Evolutionary conservation across 2,113 vertebrate genomes (phyloP).

Genomic region (Xenopus tropicalis): UCB_Xtro_10.0 CM004451.2:51274001-51274500

Average conservation of each 20-base stretch:
- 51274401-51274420: no score
- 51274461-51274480: no score
- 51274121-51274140: constrained; percentile 27
- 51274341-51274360: no score
- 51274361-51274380: no score
- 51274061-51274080: constrained; percentile 33
- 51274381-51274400: no score
- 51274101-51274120: constrained; percentile 37
- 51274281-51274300: no score
- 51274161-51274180: constrained; percentile 23
- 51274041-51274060: constrained; percentile 40
- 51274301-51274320: no score
- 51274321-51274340: no score
- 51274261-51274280: no score
- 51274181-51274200: constrained; percentile 16
- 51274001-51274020: constrained; percentile 36
- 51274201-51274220: constrained; percentile 18
- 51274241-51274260: background rate
- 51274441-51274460: no score
- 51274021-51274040: constrained; percentile 39
- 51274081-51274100: constrained; percentile 32
- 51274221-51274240: background rate
- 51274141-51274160: constrained; percentile 36
- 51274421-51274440: no score
- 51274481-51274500: no score